Percentiles rank a stretch among this genome's conserved stretches.
Evolutionary conservation across 2,113 vertebrate genomes (phyloP).

Genomic region (Nothobranchius kuhntae): DNA sequence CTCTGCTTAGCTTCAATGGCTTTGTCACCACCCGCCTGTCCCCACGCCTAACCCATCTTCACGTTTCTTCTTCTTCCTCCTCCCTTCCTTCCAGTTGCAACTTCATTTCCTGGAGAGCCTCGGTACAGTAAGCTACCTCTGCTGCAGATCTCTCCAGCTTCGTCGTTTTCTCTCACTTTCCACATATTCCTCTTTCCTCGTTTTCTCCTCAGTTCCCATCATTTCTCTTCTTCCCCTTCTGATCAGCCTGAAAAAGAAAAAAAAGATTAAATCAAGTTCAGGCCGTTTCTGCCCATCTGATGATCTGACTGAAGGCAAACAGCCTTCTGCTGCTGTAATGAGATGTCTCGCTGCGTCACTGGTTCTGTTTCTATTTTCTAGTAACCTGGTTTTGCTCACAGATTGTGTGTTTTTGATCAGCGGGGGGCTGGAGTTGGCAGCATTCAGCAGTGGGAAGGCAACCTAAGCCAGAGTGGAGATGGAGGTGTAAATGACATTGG

Average conservation of each 20-base stretch:
- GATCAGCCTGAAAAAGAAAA: slow-evolving; percentile 8
- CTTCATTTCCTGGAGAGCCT: slow-evolving; percentile 64
- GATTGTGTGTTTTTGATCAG: slow-evolving; percentile 49
- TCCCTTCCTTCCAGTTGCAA: slow-evolving; percentile 55
- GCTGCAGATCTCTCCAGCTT: slow-evolving; percentile 32
- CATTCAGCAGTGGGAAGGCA: slow-evolving; percentile 57
- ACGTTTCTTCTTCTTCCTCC: slow-evolving; percentile 56
- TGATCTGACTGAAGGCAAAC: slow-evolving; percentile 62
- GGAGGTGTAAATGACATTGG: slow-evolving; percentile 73
- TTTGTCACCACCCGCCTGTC: slow-evolving; percentile 61
- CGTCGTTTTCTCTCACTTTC: slow-evolving; percentile 39
- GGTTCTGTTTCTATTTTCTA: slow-evolving; percentile 55
- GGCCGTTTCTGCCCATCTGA: slow-evolving; percentile 50
- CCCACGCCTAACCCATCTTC: slow-evolving; percentile 53
- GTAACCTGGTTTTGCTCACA: slow-evolving; percentile 51
- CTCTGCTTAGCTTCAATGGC: slow-evolving; percentile 72
- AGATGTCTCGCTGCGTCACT: slow-evolving; percentile 68
- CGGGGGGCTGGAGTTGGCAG: slow-evolving; percentile 58
- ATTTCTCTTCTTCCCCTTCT: slow-evolving; percentile 26
- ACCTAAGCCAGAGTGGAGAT: slow-evolving; percentile 54
- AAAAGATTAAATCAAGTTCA: slow-evolving; percentile 33
- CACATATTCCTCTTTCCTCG: slow-evolving; percentile 22
- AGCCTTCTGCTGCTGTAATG: slow-evolving; percentile 64
- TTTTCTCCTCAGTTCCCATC: slow-evolving; percentile 13
- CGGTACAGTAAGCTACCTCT: slow-evolving; percentile 29